These are phyloP conservation scores for Phymanthus crucifer DNA, from an alignment of 92 coral and sea anemone species.

Conservation along the genomic window DNA sequence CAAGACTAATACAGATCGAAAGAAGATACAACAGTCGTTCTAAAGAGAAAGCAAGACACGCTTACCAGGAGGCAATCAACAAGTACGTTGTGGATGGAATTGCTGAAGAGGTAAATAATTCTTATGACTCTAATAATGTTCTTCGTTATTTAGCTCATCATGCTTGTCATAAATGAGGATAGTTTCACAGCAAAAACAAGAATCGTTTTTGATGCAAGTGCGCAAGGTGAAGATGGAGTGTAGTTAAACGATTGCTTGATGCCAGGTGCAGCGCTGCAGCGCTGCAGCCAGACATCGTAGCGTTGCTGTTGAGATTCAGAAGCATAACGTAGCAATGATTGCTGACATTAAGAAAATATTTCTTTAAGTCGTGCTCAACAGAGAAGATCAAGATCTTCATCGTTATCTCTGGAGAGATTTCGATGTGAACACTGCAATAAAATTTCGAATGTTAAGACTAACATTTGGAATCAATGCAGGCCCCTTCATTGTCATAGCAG, in stretches of 20 bases:
- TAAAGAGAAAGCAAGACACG: not conserved
- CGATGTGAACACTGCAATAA: constrained; percentile 4
- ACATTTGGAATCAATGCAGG: constrained; percentile 19
- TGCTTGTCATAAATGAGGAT: constrained; percentile 41
- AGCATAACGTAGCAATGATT: constrained; percentile 35
- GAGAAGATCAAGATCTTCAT: constrained; percentile 9
- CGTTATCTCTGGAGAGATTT: constrained; percentile 23
- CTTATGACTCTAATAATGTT: not conserved
- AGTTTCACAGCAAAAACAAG: constrained; percentile 41
- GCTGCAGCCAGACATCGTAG: constrained; percentile 37
- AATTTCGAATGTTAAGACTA: constrained; percentile 12
- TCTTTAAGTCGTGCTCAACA: not conserved
- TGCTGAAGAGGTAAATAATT: constrained; percentile 5
- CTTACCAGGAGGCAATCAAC: constrained; percentile 8
- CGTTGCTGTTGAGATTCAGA: constrained; percentile 40
- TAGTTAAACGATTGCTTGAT: constrained; percentile 38
- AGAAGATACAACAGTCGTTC: not conserved
- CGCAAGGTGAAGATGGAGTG: constrained; percentile 35
- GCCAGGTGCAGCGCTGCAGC: constrained; percentile 48
- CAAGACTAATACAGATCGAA: not conserved
- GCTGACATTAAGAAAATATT: constrained; percentile 25
- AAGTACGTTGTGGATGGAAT: constrained; percentile 10
- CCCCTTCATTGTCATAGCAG: constrained; percentile 13
- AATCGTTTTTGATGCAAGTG: constrained; percentile 47
- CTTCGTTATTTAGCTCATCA: constrained; percentile 51